Base-by-base conservation (phyloP, 2,113 vertebrate genomes). In the Sapajus apella region DNA sequence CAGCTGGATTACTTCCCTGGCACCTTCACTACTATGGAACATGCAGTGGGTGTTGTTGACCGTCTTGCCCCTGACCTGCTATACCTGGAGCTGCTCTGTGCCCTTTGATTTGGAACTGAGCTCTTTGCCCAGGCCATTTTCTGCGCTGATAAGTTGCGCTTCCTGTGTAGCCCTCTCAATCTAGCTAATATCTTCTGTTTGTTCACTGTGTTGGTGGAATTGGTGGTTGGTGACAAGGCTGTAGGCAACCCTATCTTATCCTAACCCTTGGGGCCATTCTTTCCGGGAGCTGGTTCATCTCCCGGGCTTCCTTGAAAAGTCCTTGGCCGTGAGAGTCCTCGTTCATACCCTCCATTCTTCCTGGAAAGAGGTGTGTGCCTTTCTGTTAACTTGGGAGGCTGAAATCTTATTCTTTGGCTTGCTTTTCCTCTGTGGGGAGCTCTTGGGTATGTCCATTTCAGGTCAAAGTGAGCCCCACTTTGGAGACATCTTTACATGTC, bases 81-180 rank as follows among this genome's bases (percentile, higher is more conserved):
- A 52, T 96, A 97, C 76, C 70, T 97, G 91, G 97, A 98, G 87
- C 92, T 98, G 47, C 88, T 97, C 75, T 98, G 87, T 73, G 84
- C 94, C 45, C 95, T 98, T 84, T 98, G 98, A 94, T 98, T 98
- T 94, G 93, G 86, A 82, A 93, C 96, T 58, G 98, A 98, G 76
- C 96, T 98, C 55, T 97, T 86, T 21, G 47, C 84, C 7, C 5
- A 81, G 52, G 43, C 97, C 87, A 97, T 97, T 56, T 98, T 96
- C 86, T 98, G 97, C 61, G 97, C 97, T 66, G 40, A 97, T 95
- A 97, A 97, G n/a, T 95, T 97, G 66, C 9, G 58, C 37, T 98
- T 98, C 79, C 89, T 96, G 17, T 91, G 73, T n/a, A 98, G 96
- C 79, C 97, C 90, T 13, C 58, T 98, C 77, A 98, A 94, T 1